A percentile compares a stretch with the other conserved stretches of the same genome.
These are phyloP conservation scores for Dromaius novaehollandiae DNA, from an alignment of 2,113 vertebrate species.

Conservation along the genomic window DNA sequence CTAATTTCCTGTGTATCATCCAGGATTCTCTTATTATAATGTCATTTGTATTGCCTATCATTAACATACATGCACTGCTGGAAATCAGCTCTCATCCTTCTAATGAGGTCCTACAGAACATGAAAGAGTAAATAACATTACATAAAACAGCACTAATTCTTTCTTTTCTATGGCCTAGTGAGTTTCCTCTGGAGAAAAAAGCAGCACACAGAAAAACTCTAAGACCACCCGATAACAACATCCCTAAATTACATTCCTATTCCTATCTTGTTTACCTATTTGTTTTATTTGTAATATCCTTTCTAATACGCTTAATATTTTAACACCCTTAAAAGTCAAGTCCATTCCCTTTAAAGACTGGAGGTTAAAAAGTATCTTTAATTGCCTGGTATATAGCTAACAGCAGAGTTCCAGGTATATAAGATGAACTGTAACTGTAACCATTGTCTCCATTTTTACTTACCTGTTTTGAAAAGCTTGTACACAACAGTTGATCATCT, in stretches of 20 bases:
- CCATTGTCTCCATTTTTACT: neutral
- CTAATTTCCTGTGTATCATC: neutral
- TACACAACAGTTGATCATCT: neutral
- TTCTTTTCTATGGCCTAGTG: neutral
- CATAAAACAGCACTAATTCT: neutral
- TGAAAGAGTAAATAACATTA: slow-evolving; percentile 4
- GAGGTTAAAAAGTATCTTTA: slow-evolving; percentile 23
- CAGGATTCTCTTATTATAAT: slow-evolving; percentile 31
- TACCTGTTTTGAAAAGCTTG: slow-evolving; percentile 8
- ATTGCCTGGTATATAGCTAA: neutral
- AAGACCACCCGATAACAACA: neutral
- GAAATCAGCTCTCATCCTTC: neutral
- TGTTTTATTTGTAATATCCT: neutral
- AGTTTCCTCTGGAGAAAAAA: neutral
- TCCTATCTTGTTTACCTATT: neutral
- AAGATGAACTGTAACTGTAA: neutral
- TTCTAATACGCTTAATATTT: slow-evolving; percentile 18
- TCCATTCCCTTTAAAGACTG: neutral
- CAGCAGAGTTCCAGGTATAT: neutral
- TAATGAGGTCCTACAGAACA: neutral
- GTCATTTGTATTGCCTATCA: slow-evolving; percentile 33
- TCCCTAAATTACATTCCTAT: neutral
- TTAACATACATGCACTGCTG: neutral
- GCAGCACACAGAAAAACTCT: neutral
- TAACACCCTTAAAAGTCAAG: neutral